Evolutionary conservation across 1,140 invertebrate genomes (phyloP), one percentile per base, ranked within the genome.

Genomic region (Archivesica marissinica): DNA sequence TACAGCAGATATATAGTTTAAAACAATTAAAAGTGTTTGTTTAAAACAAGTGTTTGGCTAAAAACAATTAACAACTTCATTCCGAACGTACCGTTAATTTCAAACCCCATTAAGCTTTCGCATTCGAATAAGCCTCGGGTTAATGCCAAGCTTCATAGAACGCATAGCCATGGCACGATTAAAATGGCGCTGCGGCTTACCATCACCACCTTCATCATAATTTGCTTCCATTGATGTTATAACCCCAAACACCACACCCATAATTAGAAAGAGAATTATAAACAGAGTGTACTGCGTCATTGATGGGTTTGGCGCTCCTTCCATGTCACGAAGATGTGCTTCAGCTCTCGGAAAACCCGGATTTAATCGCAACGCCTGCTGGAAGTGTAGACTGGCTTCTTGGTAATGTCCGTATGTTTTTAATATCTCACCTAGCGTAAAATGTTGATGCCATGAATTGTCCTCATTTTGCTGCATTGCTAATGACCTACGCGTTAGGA

Each of bases 401-500:
- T 97, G 96, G 90, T 95, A 95, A 92, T 97, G 96, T 84, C 97
- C 97, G 91, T 97, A 97, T 4, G 97, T 96, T 94, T 96, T 94
- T 33, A 94, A 89, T 47, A 94, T 94, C 84, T 94, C 94, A 0
- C 93, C 97, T 20, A 98, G 95, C 13, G 97, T 98, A 90, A 97
- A 97, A 94, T 98, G 97, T 92, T 98, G 97, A 90, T 97, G 96
- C 97, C 97, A 98, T 0, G 97, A 96, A 92, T 96, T 97, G 87
- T 96, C 96, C 92, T 97, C 97, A 0, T 96, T 96, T 33, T 97
- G 95, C 91, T 97, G 97, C 52, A 97, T 95, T 88, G 97, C 93
- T 75, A 96, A 92, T 4, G 95, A 97, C 72, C 96, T 95, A 77
- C 97, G 95, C 44, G 97, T 97, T 77, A 98, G 95, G 91, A 97